A percentile compares a stretch with the other conserved stretches of the same genome.
Evolutionary conservation across 2,888 invertebrate genomes (phyloP).

Genomic region (Callinectes sapidus): DNA sequence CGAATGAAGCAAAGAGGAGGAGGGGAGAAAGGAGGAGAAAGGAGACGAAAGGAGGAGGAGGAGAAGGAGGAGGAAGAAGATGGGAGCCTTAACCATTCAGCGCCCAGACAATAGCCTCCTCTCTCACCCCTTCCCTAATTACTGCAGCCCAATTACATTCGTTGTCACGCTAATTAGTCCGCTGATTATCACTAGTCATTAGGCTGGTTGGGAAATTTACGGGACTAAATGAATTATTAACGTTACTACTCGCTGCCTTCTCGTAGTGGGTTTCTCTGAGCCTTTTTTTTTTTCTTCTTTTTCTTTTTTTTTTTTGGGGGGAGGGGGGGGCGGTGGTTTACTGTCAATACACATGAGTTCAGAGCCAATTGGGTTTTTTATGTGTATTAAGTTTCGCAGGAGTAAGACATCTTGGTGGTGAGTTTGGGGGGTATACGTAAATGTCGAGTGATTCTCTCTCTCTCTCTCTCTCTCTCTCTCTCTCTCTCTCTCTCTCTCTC

Average conservation of each 20-base stretch:
- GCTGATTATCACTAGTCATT: conserved; percentile 47
- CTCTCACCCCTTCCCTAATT: conserved; percentile 36
- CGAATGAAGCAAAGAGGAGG: neutral
- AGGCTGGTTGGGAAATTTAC: conserved; percentile 40
- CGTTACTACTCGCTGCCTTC: neutral
- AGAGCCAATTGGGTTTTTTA: neutral
- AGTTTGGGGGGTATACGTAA: too few species aligned
- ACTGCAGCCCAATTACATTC: conserved; percentile 23
- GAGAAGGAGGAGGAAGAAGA: conserved; percentile 20
- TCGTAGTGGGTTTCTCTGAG: neutral
- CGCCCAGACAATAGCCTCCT: conserved; percentile 14
- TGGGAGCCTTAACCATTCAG: conserved; percentile 5
- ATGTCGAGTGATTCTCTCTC: too few species aligned
- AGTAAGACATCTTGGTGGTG: too few species aligned
- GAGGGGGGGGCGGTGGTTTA: too few species aligned
- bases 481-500: neutral
- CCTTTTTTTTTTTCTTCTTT: neutral
- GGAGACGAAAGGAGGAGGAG: neutral
- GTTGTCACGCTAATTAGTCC: conserved; percentile 42
- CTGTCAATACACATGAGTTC: neutral
- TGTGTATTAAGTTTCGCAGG: too few species aligned
- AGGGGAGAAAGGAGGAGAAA: neutral
- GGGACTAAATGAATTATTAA: conserved; percentile 37
- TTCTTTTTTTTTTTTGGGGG: neutral
- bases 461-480: neutral